Conservation (phyloP, 2,113 vertebrate species). For the Himantopus leucocephalus region DNA sequence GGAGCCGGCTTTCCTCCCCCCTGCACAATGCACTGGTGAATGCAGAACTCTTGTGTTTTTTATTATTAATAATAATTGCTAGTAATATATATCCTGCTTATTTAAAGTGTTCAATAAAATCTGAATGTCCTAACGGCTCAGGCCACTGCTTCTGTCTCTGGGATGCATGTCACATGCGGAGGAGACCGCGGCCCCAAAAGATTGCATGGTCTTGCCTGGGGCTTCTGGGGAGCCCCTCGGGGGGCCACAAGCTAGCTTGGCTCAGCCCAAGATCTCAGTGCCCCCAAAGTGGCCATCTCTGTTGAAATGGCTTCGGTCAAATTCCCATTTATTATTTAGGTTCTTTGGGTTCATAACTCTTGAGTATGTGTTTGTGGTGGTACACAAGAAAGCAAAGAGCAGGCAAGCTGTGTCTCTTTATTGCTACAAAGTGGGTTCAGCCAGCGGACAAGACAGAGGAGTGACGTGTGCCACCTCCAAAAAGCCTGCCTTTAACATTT, state of each 20-base stretch:
- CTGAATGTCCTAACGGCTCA: neutral
- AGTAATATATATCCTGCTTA: conserved; percentile 67
- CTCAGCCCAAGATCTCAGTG: neutral
- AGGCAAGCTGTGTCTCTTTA: neutral
- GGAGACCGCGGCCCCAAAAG: neutral
- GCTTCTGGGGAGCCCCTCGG: neutral
- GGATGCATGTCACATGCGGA: accelerated
- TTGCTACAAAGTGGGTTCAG: neutral
- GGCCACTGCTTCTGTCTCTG: neutral
- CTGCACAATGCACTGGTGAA: conserved; percentile 25
- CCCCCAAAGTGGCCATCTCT: accelerated
- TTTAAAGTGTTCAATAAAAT: conserved; percentile 66
- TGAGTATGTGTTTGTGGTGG: accelerated
- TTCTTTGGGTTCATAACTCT: neutral
- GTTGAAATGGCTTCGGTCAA: neutral
- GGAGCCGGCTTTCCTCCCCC: conserved; percentile 35
- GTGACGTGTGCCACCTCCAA: neutral
- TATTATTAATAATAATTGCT: conserved; percentile 36
- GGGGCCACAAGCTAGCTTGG: too few species aligned
- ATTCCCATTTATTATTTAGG: neutral
- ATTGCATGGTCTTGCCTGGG: neutral
- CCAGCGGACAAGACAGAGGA: neutral
- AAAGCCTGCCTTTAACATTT: neutral
- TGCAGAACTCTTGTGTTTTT: conserved; percentile 45
- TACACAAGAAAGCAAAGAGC: neutral